A percentile compares a stretch with the other conserved stretches of the same genome.
phyloP scores from a whole-genome alignment of 2,888 invertebrate genomes.

The Temnothorax unifasciatus region DNA sequence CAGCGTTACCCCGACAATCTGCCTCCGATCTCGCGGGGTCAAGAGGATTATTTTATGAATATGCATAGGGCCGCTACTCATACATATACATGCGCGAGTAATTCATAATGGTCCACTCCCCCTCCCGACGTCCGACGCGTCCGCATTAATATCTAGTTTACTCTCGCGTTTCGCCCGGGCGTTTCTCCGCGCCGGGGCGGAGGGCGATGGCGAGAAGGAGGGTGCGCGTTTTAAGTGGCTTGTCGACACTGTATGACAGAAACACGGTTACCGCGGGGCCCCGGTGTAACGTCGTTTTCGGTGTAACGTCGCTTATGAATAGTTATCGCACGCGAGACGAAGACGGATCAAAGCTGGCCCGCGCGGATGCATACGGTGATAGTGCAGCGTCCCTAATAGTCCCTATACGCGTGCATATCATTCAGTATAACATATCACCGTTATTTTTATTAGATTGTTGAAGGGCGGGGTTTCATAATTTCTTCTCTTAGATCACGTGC shows the following conservation, averaged over 20 bases:
- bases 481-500: conserved; percentile 1
- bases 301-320: conserved; percentile 72
- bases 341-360: conserved; percentile 52
- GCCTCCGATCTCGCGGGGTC: conserved; percentile 75
- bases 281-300: conserved; percentile 70
- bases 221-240: conserved; percentile 67
- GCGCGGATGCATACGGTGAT: conserved; percentile 13
- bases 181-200: conserved; percentile 11
- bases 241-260: conserved; percentile 76
- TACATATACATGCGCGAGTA: conserved; percentile 76
- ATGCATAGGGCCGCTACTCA: conserved; percentile 73
- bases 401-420: background rate
- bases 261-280: conserved; percentile 73
- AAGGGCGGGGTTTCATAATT: background rate
- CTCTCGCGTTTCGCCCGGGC: conserved; percentile 66
- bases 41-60: conserved; percentile 77
- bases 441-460: conserved; percentile 44
- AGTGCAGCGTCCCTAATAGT: conserved; percentile 16
- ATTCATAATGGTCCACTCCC: conserved; percentile 77
- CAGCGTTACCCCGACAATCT: conserved; percentile 67
- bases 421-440: background rate
- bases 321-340: conserved; percentile 64
- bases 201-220: conserved; percentile 27
- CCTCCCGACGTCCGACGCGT: conserved; percentile 71
- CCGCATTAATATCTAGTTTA: conserved; percentile 77